Evolutionary conservation across 2,888 invertebrate genomes (phyloP).

Genomic region (Smittia aterrima): DNA sequence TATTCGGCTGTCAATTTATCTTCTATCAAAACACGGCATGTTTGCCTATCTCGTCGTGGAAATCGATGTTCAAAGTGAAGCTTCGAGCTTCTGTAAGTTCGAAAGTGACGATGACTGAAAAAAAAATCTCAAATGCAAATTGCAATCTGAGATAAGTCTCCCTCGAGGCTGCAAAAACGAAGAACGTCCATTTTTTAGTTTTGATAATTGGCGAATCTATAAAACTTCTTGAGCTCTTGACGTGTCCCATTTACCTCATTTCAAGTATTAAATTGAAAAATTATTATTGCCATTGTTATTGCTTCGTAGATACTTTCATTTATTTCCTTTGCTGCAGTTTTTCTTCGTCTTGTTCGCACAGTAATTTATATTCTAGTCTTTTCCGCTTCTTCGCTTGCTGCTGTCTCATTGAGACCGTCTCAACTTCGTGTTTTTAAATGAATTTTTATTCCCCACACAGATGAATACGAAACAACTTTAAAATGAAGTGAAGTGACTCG

Average conservation of each 20-base stretch:
- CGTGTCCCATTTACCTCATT: constrained; percentile 40
- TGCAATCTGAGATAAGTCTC: background rate
- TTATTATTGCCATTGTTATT: constrained; percentile 40
- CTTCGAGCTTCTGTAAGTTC: no score
- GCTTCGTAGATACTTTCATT: constrained; percentile 36
- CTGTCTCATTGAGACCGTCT: background rate
- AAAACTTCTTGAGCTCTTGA: constrained; percentile 17
- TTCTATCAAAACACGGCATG: no score
- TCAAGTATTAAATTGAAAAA: constrained; percentile 38
- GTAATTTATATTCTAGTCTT: constrained; percentile 42
- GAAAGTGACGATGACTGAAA: no score
- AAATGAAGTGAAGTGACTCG: background rate
- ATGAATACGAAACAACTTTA: background rate
- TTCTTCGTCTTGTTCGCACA: constrained; percentile 7
- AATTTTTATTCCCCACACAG: background rate
- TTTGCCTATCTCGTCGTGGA: no score
- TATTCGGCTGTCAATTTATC: no score
- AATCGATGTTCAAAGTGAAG: no score
- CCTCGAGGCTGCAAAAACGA: background rate
- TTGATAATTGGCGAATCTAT: background rate
- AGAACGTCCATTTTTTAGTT: background rate
- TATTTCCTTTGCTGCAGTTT: constrained; percentile 31
- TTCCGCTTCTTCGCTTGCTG: constrained; percentile 18
- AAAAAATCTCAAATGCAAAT: no score
- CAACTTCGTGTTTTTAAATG: background rate